These are phyloP conservation scores for Macrotis lagotis DNA, from an alignment of 2,113 vertebrate genomes.

Conservation along the genomic window DNA sequence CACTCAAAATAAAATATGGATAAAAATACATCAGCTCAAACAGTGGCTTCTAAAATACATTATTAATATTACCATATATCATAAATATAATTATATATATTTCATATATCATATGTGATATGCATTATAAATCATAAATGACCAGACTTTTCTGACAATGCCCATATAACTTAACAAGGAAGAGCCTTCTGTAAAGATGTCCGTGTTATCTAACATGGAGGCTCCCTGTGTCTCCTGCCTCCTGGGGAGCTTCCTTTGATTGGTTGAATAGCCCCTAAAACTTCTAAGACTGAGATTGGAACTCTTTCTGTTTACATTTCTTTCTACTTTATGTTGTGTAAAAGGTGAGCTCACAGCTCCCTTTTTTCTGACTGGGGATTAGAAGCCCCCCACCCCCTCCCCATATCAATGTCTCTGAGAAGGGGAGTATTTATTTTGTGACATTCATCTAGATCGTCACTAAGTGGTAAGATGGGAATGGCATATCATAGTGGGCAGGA, in stretches of 20 bases:
- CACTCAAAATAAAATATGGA: slow-evolving; percentile 37
- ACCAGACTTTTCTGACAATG: not conserved
- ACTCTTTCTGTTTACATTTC: not conserved
- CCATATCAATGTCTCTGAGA: no score
- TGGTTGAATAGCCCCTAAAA: not conserved
- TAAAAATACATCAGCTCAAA: slow-evolving; percentile 37
- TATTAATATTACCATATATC: not conserved
- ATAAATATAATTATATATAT: no score
- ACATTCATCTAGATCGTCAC: no score
- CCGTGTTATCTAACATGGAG: not conserved
- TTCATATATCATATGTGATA: not conserved
- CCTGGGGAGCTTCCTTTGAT: not conserved
- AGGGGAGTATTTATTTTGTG: no score
- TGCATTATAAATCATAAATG: not conserved
- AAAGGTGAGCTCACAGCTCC: not conserved
- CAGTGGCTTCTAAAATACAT: slow-evolving; percentile 27
- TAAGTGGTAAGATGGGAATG: no score
- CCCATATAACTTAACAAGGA: not conserved
- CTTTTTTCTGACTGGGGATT: no score
- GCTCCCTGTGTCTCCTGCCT: not conserved
- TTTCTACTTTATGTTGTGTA: not conserved
- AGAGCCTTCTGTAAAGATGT: not conserved
- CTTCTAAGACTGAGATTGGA: fast-evolving
- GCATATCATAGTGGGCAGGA: no score
- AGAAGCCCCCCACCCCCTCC: no score